phyloP scores from a whole-genome alignment of 2,113 vertebrate genomes.

The Actenoides hombroni region DNA sequence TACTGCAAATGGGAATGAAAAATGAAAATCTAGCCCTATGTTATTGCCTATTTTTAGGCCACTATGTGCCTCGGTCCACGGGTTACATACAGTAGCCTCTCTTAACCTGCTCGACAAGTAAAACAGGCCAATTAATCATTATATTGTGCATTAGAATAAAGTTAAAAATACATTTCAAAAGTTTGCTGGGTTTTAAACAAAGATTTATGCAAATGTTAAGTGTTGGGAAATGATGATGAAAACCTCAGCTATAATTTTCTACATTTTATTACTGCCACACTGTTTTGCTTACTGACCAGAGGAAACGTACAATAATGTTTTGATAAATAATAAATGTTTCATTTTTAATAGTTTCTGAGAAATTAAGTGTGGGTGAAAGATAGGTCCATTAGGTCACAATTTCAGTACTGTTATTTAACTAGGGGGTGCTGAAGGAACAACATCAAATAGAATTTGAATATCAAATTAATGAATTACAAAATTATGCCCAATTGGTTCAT shows the following conservation, averaged over 20 bases:
- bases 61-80: not conserved
- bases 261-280: not conserved
- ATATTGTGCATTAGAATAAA: not conserved
- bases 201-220: not conserved
- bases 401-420: not conserved
- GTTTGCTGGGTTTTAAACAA: not conserved
- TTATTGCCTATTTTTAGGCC: not conserved
- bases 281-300: slow-evolving; percentile 19
- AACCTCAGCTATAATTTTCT: not conserved
- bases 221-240: not conserved
- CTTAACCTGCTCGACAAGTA: not conserved
- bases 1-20: not conserved
- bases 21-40: not conserved
- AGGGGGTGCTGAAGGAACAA: not conserved
- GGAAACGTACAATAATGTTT: not conserved
- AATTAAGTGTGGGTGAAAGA: not conserved
- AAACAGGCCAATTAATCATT: not conserved
- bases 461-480: not conserved
- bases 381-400: not conserved
- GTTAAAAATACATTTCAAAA: not conserved
- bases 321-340: slow-evolving; percentile 13
- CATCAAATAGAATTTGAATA: not conserved
- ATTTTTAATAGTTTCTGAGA: not conserved
- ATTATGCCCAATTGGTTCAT: not conserved
- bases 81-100: not conserved